Evolutionary conservation across 2,888 invertebrate genomes (phyloP).

Genomic region (Nycteola revayana): DNA sequence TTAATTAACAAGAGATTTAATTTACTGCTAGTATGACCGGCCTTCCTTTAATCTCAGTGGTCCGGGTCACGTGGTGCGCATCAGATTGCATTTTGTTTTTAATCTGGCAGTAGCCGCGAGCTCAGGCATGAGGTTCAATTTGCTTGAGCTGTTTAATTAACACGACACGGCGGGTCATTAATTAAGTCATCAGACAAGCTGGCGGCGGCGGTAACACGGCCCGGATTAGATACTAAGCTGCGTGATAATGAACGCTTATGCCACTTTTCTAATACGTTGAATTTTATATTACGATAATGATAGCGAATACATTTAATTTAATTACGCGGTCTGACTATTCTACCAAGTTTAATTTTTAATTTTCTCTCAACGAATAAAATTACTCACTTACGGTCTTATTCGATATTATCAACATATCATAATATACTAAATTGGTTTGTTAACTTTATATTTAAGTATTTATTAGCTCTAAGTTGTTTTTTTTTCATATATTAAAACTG

Average conservation of each 20-base stretch:
- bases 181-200: conserved; percentile 78
- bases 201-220: conserved; percentile 52
- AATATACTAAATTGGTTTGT: too few relatives aligned
- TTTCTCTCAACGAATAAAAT: too few relatives aligned
- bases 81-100: conserved; percentile 74
- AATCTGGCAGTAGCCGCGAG: conserved; percentile 61
- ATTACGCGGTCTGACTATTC: too few relatives aligned
- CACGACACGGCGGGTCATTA: conserved; percentile 76
- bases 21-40: conserved; percentile 12
- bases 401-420: too few relatives aligned
- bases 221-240: conserved; percentile 63
- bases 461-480: too few relatives aligned
- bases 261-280: conserved; percentile 33
- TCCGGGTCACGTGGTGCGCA: conserved; percentile 42
- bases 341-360: too few relatives aligned
- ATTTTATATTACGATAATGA: conserved; percentile 26
- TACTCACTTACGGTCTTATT: too few relatives aligned
- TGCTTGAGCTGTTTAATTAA: conserved; percentile 76
- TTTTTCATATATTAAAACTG: too few relatives aligned
- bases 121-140: conserved; percentile 68
- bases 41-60: conserved; percentile 41
- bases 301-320: conserved; percentile 11
- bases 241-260: conserved; percentile 63
- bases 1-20: too few relatives aligned
- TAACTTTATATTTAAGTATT: too few relatives aligned